Evolutionary conservation across 1,140 invertebrate genomes (phyloP).

Genomic region (Drosophila bipectinata): DNA sequence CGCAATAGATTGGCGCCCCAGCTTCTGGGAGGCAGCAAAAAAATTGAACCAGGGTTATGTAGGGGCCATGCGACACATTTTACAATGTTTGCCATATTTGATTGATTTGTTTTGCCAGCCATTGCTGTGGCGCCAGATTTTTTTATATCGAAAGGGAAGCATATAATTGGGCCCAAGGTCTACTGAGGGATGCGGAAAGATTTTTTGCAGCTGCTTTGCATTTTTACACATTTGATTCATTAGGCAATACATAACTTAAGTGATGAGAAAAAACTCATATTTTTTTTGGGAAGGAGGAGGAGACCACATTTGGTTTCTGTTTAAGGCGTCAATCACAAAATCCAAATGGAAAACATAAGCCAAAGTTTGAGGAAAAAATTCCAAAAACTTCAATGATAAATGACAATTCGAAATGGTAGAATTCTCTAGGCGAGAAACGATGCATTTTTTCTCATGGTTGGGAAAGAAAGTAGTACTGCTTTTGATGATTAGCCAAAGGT

Average conservation of each 20-base stretch:
- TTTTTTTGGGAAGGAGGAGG: conserved; percentile 5
- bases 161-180: conserved; percentile 49
- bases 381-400: conserved; percentile 52
- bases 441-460: conserved; percentile 40
- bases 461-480: conserved; percentile 61
- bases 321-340: conserved; percentile 60
- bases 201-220: conserved; percentile 60
- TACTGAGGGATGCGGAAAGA: conserved; percentile 6
- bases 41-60: background rate
- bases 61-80: conserved; percentile 53
- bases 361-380: conserved; percentile 12
- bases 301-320: conserved; percentile 60
- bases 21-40: conserved; percentile 47
- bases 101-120: conserved; percentile 79
- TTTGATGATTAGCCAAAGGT: conserved; percentile 39
- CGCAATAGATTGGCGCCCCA: conserved; percentile 54
- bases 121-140: conserved; percentile 58
- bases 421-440: conserved; percentile 55
- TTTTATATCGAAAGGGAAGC: conserved; percentile 39
- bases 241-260: conserved; percentile 14
- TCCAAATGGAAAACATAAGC: conserved; percentile 71
- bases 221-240: conserved; percentile 55
- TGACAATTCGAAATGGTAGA: conserved; percentile 57
- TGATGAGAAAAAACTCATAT: background rate
- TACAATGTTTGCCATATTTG: conserved; percentile 59